Conservation (phyloP, 2,888 invertebrate genomes). For the Amiota mariae region DNA sequence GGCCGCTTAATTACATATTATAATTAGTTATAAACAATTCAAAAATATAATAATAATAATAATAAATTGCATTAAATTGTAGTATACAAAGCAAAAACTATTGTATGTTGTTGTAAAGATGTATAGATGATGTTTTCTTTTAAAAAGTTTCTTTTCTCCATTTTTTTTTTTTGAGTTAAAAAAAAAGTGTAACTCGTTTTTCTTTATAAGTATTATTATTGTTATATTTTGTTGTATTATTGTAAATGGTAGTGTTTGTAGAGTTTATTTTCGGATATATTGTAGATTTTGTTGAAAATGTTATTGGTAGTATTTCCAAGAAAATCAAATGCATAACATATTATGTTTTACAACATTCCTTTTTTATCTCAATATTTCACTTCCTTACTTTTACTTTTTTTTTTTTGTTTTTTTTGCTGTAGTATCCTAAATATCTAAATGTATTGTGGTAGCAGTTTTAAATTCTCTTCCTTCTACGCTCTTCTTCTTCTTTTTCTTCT, state of each 20-base stretch:
- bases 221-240: constrained; percentile 30
- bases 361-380: constrained; percentile 5
- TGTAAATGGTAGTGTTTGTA: constrained; percentile 59
- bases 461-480: constrained; percentile 40
- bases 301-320: neutral
- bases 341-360: neutral
- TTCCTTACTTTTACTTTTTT: neutral
- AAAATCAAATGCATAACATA: constrained; percentile 48
- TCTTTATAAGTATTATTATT: constrained; percentile 34
- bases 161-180: constrained; percentile 16
- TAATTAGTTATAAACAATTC: too few species aligned
- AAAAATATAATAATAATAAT: constrained; percentile 1
- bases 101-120: constrained; percentile 16
- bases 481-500: too few species aligned
- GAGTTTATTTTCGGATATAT: constrained; percentile 6
- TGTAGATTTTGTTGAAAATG: neutral
- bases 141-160: neutral
- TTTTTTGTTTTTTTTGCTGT: neutral
- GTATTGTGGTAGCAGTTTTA: constrained; percentile 43
- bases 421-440: too few species aligned
- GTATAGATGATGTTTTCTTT: too few species aligned
- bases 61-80: constrained; percentile 37
- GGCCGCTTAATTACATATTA: too few species aligned
- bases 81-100: constrained; percentile 38
- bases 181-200: constrained; percentile 16